A percentile compares a stretch with the other conserved stretches of the same genome.
Conservation (phyloP, 2,797 vertebrate species). For the Sebastes itinus region DNA sequence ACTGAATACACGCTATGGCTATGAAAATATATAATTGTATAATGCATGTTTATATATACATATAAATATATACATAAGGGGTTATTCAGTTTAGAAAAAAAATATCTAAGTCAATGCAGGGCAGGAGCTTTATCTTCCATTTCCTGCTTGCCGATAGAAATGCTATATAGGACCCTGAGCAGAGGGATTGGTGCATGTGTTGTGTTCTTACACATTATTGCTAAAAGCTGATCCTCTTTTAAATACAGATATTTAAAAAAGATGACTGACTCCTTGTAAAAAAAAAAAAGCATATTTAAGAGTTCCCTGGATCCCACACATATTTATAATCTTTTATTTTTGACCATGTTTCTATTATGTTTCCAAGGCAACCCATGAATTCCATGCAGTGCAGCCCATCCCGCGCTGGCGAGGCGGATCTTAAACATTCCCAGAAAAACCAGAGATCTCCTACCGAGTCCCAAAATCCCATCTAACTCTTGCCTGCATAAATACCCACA, state of each 20-base stretch:
- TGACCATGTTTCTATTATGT: slow-evolving; percentile 77
- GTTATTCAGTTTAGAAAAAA: slow-evolving; percentile 3
- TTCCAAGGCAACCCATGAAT: slow-evolving; percentile 77
- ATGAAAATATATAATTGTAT: not conserved
- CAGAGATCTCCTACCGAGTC: slow-evolving; percentile 56
- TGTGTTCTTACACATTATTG: slow-evolving; percentile 67
- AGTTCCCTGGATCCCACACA: slow-evolving; percentile 57
- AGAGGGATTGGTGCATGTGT: slow-evolving; percentile 61
- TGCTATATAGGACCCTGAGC: slow-evolving; percentile 44
- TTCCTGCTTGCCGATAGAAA: slow-evolving; percentile 36
- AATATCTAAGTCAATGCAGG: slow-evolving; percentile 32
- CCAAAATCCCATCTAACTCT: slow-evolving; percentile 70
- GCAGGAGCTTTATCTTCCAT: slow-evolving; percentile 30
- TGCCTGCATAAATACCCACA: slow-evolving; percentile 75
- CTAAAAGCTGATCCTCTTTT: slow-evolving; percentile 52
- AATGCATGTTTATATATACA: not conserved
- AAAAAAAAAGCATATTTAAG: slow-evolving; percentile 42
- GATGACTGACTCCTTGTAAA: slow-evolving; percentile 42
- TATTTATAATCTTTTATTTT: slow-evolving; percentile 69
- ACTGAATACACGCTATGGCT: not conserved
- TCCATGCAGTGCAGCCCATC: slow-evolving; percentile 59
- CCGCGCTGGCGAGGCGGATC: slow-evolving; percentile 56
- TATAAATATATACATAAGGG: not conserved
- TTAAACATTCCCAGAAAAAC: slow-evolving; percentile 64
- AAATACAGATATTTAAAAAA: slow-evolving; percentile 70